phyloP scores from a whole-genome alignment of 2,797 vertebrate species.

The Ctenopoma multispine region DNA sequence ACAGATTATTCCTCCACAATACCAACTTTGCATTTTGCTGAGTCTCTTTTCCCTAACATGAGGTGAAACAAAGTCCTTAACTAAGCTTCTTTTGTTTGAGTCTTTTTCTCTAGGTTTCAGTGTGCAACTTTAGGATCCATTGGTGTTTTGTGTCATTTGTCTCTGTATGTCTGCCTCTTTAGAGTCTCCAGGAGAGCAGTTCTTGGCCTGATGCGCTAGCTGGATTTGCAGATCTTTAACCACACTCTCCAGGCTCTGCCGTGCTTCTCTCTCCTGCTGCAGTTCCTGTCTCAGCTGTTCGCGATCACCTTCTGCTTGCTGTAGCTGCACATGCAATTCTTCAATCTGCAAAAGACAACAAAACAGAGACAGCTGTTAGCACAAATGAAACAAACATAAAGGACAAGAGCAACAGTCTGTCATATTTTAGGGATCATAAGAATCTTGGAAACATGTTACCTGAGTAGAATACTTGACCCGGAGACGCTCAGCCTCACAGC shows the following conservation, averaged over 20 bases:
- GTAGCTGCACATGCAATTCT: constrained; percentile 93
- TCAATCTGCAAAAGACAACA: constrained; percentile 85
- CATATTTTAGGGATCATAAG: background rate
- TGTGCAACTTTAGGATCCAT: constrained; percentile 74
- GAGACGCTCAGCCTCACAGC: constrained; percentile 91
- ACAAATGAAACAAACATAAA: background rate
- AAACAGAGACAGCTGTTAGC: constrained; percentile 7
- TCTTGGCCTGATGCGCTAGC: constrained; percentile 86
- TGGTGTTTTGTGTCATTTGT: constrained; percentile 69
- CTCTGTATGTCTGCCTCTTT: constrained; percentile 57
- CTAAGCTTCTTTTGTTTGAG: constrained; percentile 49
- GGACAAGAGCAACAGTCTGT: background rate
- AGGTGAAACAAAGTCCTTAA: constrained; percentile 67
- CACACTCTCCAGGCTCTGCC: constrained; percentile 92
- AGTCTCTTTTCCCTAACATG: constrained; percentile 55
- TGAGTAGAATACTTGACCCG: constrained; percentile 94
- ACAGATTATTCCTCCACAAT: constrained; percentile 62
- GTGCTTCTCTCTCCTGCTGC: constrained; percentile 91
- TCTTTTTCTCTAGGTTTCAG: constrained; percentile 58
- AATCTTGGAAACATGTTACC: constrained; percentile 71
- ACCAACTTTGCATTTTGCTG: constrained; percentile 51
- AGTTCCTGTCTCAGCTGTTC: constrained; percentile 94
- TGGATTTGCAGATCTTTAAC: constrained; percentile 95
- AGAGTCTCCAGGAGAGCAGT: constrained; percentile 52
- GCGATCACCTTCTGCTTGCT: constrained; percentile 92